A percentile compares a stretch with the other conserved stretches of the same genome.
These are phyloP conservation scores for Phaetusa simplex DNA, from an alignment of 2,113 vertebrate genomes.

Conservation along the genomic window DNA sequence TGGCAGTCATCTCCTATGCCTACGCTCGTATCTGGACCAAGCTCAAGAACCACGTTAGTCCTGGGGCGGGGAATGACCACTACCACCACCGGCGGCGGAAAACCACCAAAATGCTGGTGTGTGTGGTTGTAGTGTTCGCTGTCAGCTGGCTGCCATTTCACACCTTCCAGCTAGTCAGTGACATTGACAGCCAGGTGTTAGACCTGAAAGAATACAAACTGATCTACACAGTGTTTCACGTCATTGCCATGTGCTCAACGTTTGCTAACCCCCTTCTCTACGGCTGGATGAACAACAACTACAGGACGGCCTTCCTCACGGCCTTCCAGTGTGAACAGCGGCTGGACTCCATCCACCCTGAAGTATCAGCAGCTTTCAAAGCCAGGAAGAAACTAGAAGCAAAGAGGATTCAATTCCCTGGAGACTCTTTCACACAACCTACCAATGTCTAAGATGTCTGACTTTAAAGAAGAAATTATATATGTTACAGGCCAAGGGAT, in stretches of 20 bases:
- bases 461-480: not conserved
- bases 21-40: slow-evolving; percentile 90
- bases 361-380: slow-evolving; percentile 73
- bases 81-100: slow-evolving; percentile 84
- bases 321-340: slow-evolving; percentile 83
- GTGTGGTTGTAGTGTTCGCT: slow-evolving; percentile 90
- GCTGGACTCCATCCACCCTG: slow-evolving; percentile 75
- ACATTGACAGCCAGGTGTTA: slow-evolving; percentile 85
- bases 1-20: slow-evolving; percentile 86
- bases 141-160: slow-evolving; percentile 93
- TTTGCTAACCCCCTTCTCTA: slow-evolving; percentile 94
- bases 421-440: slow-evolving; percentile 77
- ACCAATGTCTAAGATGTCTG: slow-evolving; percentile 79
- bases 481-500: not conserved
- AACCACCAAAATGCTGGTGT: slow-evolving; percentile 93
- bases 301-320: slow-evolving; percentile 86
- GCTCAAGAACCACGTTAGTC: slow-evolving; percentile 82
- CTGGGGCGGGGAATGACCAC: slow-evolving; percentile 74
- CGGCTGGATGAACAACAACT: slow-evolving; percentile 97
- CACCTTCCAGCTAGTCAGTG: slow-evolving; percentile 89
- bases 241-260: slow-evolving; percentile 93
- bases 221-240: slow-evolving; percentile 90
- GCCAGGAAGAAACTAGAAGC: slow-evolving; percentile 74
- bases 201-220: slow-evolving; percentile 90
- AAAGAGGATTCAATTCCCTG: slow-evolving; percentile 61